These are phyloP conservation scores for Panulirus ornatus DNA, from an alignment of 1,140 invertebrate species.

Conservation along the genomic window DNA sequence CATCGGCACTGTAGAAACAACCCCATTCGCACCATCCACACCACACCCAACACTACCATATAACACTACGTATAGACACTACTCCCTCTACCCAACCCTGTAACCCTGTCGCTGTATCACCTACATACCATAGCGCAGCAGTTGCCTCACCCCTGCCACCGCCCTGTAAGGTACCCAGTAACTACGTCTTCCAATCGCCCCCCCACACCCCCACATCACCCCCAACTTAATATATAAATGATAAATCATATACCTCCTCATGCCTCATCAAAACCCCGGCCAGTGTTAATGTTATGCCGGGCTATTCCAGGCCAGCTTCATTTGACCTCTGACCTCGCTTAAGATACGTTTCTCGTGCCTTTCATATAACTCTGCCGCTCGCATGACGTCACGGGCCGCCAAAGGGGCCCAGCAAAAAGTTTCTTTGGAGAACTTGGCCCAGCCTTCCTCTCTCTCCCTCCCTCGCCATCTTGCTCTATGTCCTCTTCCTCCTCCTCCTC, in stretches of 20 bases:
- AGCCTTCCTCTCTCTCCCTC: neutral
- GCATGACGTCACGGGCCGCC: constrained; percentile 44
- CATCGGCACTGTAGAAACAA: too few species aligned
- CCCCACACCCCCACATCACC: constrained; percentile 16
- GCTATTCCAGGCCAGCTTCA: constrained; percentile 62
- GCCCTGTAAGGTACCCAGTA: neutral
- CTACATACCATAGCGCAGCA: too few species aligned
- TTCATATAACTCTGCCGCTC: constrained; percentile 58
- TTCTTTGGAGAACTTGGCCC: neutral
- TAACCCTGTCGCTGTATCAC: too few species aligned
- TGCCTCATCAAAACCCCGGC: constrained; percentile 48
- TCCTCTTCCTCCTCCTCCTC: neutral
- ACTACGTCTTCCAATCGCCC: neutral
- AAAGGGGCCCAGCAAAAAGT: constrained; percentile 16
- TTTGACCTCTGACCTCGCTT: constrained; percentile 58
- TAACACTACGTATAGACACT: too few species aligned
- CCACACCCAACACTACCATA: too few species aligned
- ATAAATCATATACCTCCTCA: constrained; percentile 44
- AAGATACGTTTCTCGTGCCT: constrained; percentile 63
- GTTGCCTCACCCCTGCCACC: neutral
- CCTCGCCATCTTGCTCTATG: constrained; percentile 2
- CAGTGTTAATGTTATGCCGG: constrained; percentile 61
- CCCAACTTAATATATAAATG: constrained; percentile 56
- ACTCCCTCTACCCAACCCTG: too few species aligned
- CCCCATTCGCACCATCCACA: too few species aligned